Evolutionary conservation across 2,888 invertebrate species (phyloP).

Genomic region (Harpalus rufipes): DNA sequence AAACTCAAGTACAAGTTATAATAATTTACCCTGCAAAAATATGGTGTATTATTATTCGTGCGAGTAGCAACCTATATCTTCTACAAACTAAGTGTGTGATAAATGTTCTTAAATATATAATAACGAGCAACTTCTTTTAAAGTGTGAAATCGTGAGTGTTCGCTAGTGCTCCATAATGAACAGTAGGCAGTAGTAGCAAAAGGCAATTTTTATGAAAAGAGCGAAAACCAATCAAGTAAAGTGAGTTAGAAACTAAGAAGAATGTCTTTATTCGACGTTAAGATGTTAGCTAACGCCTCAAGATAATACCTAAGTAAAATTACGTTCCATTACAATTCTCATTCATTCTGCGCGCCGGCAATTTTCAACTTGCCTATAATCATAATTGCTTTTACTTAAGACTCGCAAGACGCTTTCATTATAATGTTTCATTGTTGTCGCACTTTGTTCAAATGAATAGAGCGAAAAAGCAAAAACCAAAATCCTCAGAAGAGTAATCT

Average conservation of each 20-base stretch:
- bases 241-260: slow-evolving; percentile 41
- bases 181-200: neutral
- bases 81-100: no score
- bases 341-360: slow-evolving; percentile 43
- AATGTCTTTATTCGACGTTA: slow-evolving; percentile 45
- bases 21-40: no score
- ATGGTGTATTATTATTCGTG: no score
- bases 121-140: no score
- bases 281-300: slow-evolving; percentile 32
- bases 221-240: slow-evolving; percentile 44
- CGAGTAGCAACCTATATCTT: no score
- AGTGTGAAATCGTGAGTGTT: no score
- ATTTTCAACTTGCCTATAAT: slow-evolving; percentile 61
- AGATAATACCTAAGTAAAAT: slow-evolving; percentile 59
- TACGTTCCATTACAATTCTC: slow-evolving; percentile 57
- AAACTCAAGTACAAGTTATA: no score
- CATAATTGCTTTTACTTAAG: slow-evolving; percentile 63
- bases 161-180: neutral
- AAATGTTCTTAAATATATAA: no score
- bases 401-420: slow-evolving; percentile 53
- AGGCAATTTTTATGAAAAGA: slow-evolving; percentile 6
- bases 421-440: slow-evolving; percentile 60
- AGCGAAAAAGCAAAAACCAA: slow-evolving; percentile 32
- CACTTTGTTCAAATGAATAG: slow-evolving; percentile 26
- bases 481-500: slow-evolving; percentile 23